Evolutionary conservation across 2,888 invertebrate genomes (phyloP), one percentile per base, ranked within the genome.

Genomic region (Molorchus minor): DNA sequence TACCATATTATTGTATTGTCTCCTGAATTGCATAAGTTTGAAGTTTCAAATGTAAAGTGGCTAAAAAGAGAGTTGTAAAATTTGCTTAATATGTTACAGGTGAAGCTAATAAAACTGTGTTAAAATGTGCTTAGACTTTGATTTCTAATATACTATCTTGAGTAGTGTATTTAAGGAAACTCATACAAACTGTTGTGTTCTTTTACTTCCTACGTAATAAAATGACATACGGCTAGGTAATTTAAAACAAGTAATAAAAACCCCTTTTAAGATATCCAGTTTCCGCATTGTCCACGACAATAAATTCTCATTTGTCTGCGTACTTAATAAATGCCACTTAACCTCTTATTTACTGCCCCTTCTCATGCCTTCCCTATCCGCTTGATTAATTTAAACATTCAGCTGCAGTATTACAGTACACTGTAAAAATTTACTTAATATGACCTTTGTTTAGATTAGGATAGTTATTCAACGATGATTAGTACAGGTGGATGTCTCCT

Each of bases 251-350:
- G 49, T 13, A 20, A 25, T 21, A 49, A 49, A 38, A 38, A 4
- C 12, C 16, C 21, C 16, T 25, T 38, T 49, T n/a, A 49, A 36
- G 25, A 33, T 15, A 13, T 36, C 20, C 21, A 13, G 10, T 20
- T 49, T 21, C 38, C 38, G 49, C 38, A 21, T 49, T 49, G 49
- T 49, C 38, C 49, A 49, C 10, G 35, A 38, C 21, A 21, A 49
- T 49, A 49, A 49, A 49, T 49, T 49, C n/a, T 40, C 21, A 21
- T 49, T 49, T 49, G 49, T 25, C 21, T 40, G 19, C 33, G 38
- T 20, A 49, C 38, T 49, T 38, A 49, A 49, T 49, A 49, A 49
- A 49, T 49, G 38, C 38, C 15, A 49, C 49, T 49, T 49, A 38
- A 38, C 21, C 20, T 33, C 20, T 49, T 49, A 49, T 49, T 49